phyloP scores from a whole-genome alignment of 1,140 invertebrate species.

The Coptotermes formosanus region DNA sequence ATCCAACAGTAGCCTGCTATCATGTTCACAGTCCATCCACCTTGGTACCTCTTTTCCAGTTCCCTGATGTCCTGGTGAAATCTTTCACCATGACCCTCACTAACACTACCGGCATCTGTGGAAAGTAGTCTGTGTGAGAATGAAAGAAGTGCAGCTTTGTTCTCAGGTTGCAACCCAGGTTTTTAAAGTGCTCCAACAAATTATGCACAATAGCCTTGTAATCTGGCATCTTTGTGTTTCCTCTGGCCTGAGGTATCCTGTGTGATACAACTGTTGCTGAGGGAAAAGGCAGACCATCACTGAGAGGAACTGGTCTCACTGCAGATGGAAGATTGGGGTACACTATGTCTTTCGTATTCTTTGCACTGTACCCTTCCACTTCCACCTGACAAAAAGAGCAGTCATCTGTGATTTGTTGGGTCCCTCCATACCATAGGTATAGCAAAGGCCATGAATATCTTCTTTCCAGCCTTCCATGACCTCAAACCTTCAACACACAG shows the following conservation, averaged over 20 bases:
- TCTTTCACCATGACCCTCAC: background rate
- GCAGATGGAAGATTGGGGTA: constrained; percentile 26
- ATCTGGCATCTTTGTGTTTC: background rate
- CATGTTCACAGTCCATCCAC: no score
- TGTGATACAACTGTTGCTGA: no score
- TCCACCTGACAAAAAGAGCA: no score
- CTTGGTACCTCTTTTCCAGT: background rate
- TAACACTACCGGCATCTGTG: background rate
- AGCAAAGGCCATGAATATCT: no score
- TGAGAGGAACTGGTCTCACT: constrained; percentile 30
- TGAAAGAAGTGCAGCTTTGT: constrained; percentile 45
- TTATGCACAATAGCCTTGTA: constrained; percentile 22
- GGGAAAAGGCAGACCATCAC: no score
- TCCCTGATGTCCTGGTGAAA: background rate
- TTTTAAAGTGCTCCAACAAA: constrained; percentile 36
- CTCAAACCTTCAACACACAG: no score
- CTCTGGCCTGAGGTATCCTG: no score
- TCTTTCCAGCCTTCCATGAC: no score
- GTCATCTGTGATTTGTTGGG: no score
- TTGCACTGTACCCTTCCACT: background rate
- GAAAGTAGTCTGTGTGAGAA: constrained; percentile 41
- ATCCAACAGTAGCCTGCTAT: constrained; percentile 18
- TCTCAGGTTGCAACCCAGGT: constrained; percentile 45
- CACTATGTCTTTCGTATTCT: background rate
- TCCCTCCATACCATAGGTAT: no score